Evolutionary conservation across 2,888 invertebrate genomes (phyloP), one percentile per base, ranked within the genome.

Genomic region (Hirtodrosophila duncani): DNA sequence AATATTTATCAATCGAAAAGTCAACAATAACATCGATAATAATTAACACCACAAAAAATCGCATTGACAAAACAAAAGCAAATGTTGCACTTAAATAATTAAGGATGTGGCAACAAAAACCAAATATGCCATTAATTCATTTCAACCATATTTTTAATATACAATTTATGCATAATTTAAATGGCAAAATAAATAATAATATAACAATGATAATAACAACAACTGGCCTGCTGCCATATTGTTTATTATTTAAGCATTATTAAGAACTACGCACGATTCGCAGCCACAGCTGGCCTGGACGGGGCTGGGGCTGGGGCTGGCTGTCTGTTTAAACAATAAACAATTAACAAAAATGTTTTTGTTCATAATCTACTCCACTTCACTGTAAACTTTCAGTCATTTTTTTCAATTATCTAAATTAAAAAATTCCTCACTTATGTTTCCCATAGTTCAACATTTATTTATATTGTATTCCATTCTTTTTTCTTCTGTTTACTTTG

Each of bases 341-440:
- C n/a, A n/a, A n/a, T n/a, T n/a, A 37, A 51, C 23, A 39, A 27
- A 45, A 38, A 55, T 66, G 55, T 63, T 63, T 34, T 43, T 65
- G 26, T 33, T 57, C 53, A 59, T 66, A 60, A 68, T 65, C 44
- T 33, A 52, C 33, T 55, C 33, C 23, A 24, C n/a, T n/a, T n/a
- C n/a, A n/a, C n/a, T n/a, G n/a, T n/a, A n/a, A n/a, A n/a, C n/a
- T n/a, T n/a, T n/a, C n/a, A n/a, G n/a, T n/a, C n/a, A n/a, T n/a
- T n/a, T n/a, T 36, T 63, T 67, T 67, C 77, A 79, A 74, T 74
- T 71, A 74, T 67, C 79, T 79, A 75, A 74, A 74, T 74, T 75
- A 67, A 79, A 74, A 72, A 74, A 74, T 74, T 71, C 79, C 63
- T 51, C 3, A 1, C 34, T 24, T 63, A 42, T 79, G 79, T 74